These are phyloP conservation scores for Aegithalos caudatus DNA, from an alignment of 2,113 vertebrate species.

Conservation along the genomic window DNA sequence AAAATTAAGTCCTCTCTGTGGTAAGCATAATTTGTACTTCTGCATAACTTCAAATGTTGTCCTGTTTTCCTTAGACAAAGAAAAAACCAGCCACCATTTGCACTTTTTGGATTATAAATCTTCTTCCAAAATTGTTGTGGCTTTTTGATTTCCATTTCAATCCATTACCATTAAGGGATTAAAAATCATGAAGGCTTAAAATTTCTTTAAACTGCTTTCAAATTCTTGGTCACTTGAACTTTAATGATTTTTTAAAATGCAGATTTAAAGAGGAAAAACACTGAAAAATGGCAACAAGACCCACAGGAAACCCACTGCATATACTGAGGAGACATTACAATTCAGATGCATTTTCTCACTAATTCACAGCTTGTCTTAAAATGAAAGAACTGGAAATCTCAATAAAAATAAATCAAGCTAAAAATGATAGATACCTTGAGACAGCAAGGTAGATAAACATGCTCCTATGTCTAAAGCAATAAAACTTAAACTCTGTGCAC, in stretches of 20 bases:
- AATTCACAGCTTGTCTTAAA: neutral
- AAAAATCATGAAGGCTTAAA: neutral
- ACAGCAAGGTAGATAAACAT: neutral
- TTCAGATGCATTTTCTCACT: neutral
- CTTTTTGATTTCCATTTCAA: slow-evolving; percentile 38
- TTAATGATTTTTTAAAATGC: neutral
- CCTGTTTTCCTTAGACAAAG: neutral
- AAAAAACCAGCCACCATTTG: neutral
- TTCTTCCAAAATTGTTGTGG: neutral
- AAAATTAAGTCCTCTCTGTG: neutral
- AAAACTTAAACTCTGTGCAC: neutral
- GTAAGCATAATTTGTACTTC: neutral
- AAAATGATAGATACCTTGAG: neutral
- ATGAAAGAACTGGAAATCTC: neutral
- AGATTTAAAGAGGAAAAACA: slow-evolving; percentile 4
- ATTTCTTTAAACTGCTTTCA: slow-evolving; percentile 35
- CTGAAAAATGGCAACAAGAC: neutral
- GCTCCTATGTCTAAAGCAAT: neutral
- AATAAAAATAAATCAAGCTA: neutral
- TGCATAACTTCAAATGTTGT: neutral
- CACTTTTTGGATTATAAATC: slow-evolving; percentile 23
- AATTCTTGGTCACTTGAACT: neutral
- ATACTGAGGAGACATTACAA: neutral
- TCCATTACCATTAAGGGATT: slow-evolving; percentile 21
- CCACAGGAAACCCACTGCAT: neutral